phyloP scores from a whole-genome alignment of 2,797 vertebrate species.

The Potorous gilbertii region DNA sequence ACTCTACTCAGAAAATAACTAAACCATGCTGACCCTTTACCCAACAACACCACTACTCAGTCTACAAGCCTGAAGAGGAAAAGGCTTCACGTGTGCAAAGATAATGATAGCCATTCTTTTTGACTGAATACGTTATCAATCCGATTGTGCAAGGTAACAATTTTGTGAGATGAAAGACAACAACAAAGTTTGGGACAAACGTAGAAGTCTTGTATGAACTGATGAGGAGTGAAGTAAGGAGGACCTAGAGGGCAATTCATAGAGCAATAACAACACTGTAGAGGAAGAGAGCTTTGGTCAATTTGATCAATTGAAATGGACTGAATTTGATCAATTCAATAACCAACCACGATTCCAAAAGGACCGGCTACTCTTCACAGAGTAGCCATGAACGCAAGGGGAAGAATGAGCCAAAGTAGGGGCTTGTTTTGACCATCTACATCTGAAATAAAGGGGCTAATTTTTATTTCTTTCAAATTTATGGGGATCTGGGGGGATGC shows the following conservation, averaged over 20 bases:
- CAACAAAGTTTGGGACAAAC: too few species aligned
- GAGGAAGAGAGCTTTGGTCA: too few species aligned
- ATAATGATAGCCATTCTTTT: not conserved
- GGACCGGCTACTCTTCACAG: not conserved
- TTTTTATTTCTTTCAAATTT: not conserved
- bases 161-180: too few species aligned
- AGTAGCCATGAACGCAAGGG: not conserved
- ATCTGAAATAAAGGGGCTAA: not conserved
- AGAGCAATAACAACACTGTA: too few species aligned
- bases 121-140: not conserved
- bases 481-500: not conserved
- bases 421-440: not conserved
- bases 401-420: not conserved
- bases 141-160: too few species aligned
- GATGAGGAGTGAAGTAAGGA: not conserved
- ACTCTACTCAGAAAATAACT: not conserved
- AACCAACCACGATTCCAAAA: not conserved
- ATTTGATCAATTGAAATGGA: too few species aligned
- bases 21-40: not conserved
- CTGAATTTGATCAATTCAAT: not conserved
- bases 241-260: not conserved
- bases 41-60: not conserved
- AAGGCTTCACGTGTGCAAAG: not conserved
- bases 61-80: not conserved
- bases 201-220: not conserved